Evolutionary conservation across 2,888 invertebrate genomes (phyloP).

Genomic region (Pseudanteris insignis): DNA sequence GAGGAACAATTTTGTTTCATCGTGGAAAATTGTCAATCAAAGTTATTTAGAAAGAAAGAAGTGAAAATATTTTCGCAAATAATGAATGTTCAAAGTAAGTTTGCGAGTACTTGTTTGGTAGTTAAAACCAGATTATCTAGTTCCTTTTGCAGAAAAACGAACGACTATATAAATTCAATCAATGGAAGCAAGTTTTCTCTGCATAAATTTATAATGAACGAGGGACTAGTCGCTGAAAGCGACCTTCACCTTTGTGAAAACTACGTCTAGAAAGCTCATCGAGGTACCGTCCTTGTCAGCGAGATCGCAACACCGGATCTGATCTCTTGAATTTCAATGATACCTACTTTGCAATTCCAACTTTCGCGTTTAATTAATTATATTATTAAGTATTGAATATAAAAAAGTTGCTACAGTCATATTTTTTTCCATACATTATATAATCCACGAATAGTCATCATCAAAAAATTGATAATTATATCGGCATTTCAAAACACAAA

Average conservation of each 20-base stretch:
- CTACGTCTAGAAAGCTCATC: conserved; percentile 53
- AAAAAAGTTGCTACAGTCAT: too few species aligned
- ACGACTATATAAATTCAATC: conserved; percentile 8
- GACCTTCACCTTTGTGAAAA: conserved; percentile 57
- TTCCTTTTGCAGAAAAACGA: conserved; percentile 1
- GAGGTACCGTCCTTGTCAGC: conserved; percentile 23
- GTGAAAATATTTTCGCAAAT: too few species aligned
- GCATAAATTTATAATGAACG: conserved; percentile 25
- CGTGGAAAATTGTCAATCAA: too few species aligned
- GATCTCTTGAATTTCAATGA: conserved; percentile 42
- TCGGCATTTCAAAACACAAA: too few species aligned
- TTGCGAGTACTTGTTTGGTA: conserved; percentile 5
- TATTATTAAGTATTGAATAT: conserved; percentile 26
- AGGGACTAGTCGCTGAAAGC: conserved; percentile 24
- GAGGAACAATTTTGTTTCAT: too few species aligned
- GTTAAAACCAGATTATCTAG: conserved; percentile 15
- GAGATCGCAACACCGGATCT: conserved; percentile 33
- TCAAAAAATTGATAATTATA: too few species aligned
- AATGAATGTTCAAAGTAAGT: too few species aligned
- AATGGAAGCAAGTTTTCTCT: conserved; percentile 16
- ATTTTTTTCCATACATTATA: too few species aligned
- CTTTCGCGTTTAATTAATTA: conserved; percentile 38
- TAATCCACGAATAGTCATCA: too few species aligned
- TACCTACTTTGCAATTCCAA: conserved; percentile 34
- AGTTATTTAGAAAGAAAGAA: too few species aligned